Evolutionary conservation across 2,113 vertebrate species (phyloP), one percentile per base, ranked within the genome.

Genomic region (Labrus mixtus): DNA sequence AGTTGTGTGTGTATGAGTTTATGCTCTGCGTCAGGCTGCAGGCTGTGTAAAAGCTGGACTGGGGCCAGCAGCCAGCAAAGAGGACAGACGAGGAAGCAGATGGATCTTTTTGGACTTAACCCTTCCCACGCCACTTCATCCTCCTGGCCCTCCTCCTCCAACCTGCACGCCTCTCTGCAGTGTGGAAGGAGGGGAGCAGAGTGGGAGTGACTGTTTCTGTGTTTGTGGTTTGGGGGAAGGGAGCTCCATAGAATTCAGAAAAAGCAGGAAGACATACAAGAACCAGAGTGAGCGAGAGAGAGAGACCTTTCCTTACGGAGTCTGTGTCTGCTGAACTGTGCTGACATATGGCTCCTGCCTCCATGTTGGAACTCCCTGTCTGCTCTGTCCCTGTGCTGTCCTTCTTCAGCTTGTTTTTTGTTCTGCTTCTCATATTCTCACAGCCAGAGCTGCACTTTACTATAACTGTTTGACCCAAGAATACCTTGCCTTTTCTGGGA

Each of bases 91-190:
- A 93, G 85, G 79, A 76, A 89, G 87, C 93, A 94, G 93, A 93
- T 93, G 93, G 93, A 81, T 87, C 77, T 84, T 79, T 91, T 90
- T 83, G 84, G 89, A 91, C 84, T 92, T 93, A 93, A 93, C 93
- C 90, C 92, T 93, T 94, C 88, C 92, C 89, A 93, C 85, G 87
- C 89, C 92, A 91, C 79, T 79, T 85, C 72, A 75, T 87, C 83
- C 82, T 89, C 50, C 76, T 67, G 79, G 73, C 78, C 78, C 68
- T 66, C 70, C 39, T 76, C 68, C 74, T 56, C 73, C 66, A 81
- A 85, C 72, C 75, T 82, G 68, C 78, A 84, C 12, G 57, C 71
- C 79, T 83, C 56, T 80, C 54, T 79, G 56, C 50, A 58, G 54
- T 71, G 20, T 63, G 37, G 48, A 79, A 37, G 54, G 65, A 76